These are phyloP conservation scores for Salvelinus sp. DNA, from an alignment of 2,113 vertebrate genomes.

Conservation along the genomic window DNA sequence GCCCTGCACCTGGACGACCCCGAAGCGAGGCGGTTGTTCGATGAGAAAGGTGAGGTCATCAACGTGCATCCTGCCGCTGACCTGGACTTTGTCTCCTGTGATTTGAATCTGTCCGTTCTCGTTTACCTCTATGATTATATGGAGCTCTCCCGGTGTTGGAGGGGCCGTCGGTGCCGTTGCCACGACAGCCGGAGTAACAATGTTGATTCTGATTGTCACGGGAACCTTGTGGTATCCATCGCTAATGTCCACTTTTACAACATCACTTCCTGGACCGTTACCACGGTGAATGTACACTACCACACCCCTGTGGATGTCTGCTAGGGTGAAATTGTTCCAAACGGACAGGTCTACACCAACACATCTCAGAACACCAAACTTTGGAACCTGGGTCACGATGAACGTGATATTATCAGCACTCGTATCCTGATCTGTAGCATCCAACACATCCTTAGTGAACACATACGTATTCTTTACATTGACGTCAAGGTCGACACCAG, in stretches of 20 bases:
- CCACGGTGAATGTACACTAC: constrained; percentile 85
- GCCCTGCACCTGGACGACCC: constrained; percentile 85
- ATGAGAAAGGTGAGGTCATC: constrained; percentile 93
- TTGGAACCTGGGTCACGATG: constrained; percentile 82
- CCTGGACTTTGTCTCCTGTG: constrained; percentile 86
- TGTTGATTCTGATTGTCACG: constrained; percentile 82
- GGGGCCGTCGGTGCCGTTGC: constrained; percentile 77
- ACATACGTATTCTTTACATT: constrained; percentile 78
- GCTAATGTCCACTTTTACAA: constrained; percentile 86
- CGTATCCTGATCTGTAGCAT: constrained; percentile 88
- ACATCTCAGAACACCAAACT: constrained; percentile 79
- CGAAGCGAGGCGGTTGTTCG: constrained; percentile 81
- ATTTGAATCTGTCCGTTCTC: constrained; percentile 91
- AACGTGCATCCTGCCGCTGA: constrained; percentile 73
- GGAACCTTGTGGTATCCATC: constrained; percentile 89
- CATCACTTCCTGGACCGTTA: constrained; percentile 78
- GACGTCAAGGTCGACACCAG: constrained; percentile 79
- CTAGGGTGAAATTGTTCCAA: constrained; percentile 78
- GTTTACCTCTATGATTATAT: constrained; percentile 85
- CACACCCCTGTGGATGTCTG: constrained; percentile 81
- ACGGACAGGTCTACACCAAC: constrained; percentile 75
- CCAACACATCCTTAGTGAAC: constrained; percentile 79
- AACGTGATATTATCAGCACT: constrained; percentile 79
- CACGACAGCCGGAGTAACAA: constrained; percentile 80
- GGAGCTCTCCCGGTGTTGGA: constrained; percentile 84